Evolutionary conservation across 2,888 invertebrate species (phyloP).

Genomic region (Aricia artaxerxes): DNA sequence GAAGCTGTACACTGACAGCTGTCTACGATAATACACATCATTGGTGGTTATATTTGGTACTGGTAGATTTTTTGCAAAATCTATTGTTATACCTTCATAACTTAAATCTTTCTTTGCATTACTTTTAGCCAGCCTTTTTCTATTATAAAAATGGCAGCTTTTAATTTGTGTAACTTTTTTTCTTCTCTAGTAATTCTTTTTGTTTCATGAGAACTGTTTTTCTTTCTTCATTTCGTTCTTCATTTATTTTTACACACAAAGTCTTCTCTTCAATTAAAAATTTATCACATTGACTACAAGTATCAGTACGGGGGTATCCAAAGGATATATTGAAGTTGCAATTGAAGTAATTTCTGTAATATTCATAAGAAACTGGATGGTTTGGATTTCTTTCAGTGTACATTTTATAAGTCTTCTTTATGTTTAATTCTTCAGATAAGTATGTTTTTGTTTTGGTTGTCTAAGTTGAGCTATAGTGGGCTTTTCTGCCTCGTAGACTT

Average conservation of each 20-base stretch:
- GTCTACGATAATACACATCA: constrained; percentile 32
- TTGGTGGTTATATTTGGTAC: constrained; percentile 31
- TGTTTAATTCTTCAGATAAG: neutral
- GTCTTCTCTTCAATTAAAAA: neutral
- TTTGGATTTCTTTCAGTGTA: neutral
- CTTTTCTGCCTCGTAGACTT: neutral
- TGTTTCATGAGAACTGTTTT: neutral
- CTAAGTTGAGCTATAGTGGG: neutral
- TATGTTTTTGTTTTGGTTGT: neutral
- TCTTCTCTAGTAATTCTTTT: neutral
- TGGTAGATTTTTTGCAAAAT: constrained; percentile 33
- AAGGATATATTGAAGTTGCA: neutral
- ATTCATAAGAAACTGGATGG: neutral
- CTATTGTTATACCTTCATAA: constrained; percentile 23
- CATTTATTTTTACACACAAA: neutral
- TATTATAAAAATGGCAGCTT: neutral
- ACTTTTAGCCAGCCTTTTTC: neutral
- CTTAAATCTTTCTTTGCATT: neutral
- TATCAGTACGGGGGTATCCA: neutral
- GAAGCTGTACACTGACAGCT: constrained; percentile 5
- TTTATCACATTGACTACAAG: neutral
- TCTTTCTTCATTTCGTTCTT: neutral
- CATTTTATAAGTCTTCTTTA: neutral
- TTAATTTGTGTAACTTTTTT: neutral
- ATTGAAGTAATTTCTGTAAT: neutral